Percentiles rank a stretch among this genome's conserved stretches.
These are phyloP conservation scores for Ennomos erosarius DNA, from an alignment of 2,888 invertebrate genomes.

Conservation along the genomic window DNA sequence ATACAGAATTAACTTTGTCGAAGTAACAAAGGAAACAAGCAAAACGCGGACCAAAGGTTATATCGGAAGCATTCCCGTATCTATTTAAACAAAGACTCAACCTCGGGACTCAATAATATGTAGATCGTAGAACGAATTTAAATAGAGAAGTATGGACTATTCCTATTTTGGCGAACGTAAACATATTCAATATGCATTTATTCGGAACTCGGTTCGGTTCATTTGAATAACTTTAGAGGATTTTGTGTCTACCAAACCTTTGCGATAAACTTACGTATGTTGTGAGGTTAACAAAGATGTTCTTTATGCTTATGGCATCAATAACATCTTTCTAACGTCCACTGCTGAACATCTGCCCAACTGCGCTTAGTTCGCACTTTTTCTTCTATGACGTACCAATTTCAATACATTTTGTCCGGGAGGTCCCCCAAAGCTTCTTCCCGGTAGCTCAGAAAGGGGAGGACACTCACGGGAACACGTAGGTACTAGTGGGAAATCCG, in stretches of 20 bases:
- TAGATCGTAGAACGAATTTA: slow-evolving; percentile 72
- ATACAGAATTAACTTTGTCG: too few relatives aligned
- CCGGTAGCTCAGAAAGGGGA: too few relatives aligned
- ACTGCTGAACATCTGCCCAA: too few relatives aligned
- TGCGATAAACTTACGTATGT: background rate
- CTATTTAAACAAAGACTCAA: slow-evolving; percentile 51
- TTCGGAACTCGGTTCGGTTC: slow-evolving; percentile 70
- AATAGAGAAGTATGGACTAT: slow-evolving; percentile 75
- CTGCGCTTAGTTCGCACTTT: too few relatives aligned
- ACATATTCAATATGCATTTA: slow-evolving; percentile 84
- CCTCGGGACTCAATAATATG: slow-evolving; percentile 73
- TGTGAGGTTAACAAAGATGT: too few relatives aligned
- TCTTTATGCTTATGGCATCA: too few relatives aligned
- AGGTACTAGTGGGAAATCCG: too few relatives aligned
- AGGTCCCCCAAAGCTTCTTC: too few relatives aligned
- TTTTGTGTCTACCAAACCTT: slow-evolving; percentile 47
- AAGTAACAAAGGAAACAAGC: slow-evolving; percentile 20
- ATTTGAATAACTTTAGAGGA: slow-evolving; percentile 80
- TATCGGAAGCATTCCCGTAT: slow-evolving; percentile 29
- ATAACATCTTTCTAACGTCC: too few relatives aligned
- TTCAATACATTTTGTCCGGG: too few relatives aligned
- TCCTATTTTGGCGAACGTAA: slow-evolving; percentile 75
- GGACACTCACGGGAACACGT: too few relatives aligned
- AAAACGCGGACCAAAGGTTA: slow-evolving; percentile 27
- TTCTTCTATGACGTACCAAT: too few relatives aligned